A percentile compares a stretch with the other conserved stretches of the same genome.
Conservation (phyloP, 2,888 invertebrate species). For the Ctenicera cuprea region DNA sequence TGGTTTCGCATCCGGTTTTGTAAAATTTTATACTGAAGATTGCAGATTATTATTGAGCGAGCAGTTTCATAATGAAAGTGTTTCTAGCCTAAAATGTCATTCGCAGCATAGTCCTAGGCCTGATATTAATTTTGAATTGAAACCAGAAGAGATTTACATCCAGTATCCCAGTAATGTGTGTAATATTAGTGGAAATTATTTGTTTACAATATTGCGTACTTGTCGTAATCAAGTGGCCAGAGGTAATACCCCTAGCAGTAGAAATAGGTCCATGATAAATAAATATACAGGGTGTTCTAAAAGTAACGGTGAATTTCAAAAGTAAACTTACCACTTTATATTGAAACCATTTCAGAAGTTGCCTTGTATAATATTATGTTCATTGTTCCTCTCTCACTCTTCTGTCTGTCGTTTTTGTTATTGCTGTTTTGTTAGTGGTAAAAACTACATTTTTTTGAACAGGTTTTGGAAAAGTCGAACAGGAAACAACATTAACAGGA, state of each 20-base stretch:
- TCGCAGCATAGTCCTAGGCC: slow-evolving; percentile 76
- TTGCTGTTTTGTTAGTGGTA: too few relatives aligned
- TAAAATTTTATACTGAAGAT: slow-evolving; percentile 92
- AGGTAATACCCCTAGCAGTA: slow-evolving; percentile 75
- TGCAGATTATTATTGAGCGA: slow-evolving; percentile 89
- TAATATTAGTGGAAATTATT: slow-evolving; percentile 83
- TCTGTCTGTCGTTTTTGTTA: too few relatives aligned
- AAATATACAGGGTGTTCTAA: too few relatives aligned
- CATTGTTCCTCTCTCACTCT: too few relatives aligned
- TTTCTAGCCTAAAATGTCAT: slow-evolving; percentile 87
- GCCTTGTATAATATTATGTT: too few relatives aligned
- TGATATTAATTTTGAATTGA: slow-evolving; percentile 67
- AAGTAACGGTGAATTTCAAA: too few relatives aligned
- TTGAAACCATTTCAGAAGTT: too few relatives aligned
- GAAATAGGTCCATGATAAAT: background rate
- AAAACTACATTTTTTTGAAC: background rate
- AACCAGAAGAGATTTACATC: slow-evolving; percentile 83
- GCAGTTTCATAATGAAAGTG: slow-evolving; percentile 88
- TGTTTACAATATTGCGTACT: slow-evolving; percentile 87
- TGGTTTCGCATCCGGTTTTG: slow-evolving; percentile 89
- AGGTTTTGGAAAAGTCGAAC: background rate
- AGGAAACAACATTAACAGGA: slow-evolving; percentile 64
- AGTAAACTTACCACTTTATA: too few relatives aligned
- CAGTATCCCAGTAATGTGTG: slow-evolving; percentile 84
- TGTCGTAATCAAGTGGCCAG: slow-evolving; percentile 87